Evolutionary conservation across 2,888 invertebrate genomes (phyloP).

Genomic region (Ecdyonurus torrentis): DNA sequence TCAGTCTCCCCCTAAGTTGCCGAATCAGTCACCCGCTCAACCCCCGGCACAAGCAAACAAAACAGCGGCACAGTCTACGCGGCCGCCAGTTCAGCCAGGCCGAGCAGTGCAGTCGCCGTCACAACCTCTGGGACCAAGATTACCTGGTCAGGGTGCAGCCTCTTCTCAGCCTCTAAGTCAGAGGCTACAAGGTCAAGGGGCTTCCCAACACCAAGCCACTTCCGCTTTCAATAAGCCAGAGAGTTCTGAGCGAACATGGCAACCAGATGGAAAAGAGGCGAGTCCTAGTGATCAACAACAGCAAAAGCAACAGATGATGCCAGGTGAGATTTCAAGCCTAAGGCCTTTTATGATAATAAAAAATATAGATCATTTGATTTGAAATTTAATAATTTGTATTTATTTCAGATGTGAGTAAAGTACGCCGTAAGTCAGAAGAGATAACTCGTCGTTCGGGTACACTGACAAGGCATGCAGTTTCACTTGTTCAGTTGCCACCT

Average conservation of each 20-base stretch:
- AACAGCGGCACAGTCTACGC: background rate
- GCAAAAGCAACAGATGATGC: no score
- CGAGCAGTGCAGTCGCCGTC: background rate
- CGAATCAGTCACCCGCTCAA: conserved; percentile 6
- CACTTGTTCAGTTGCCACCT: conserved; percentile 63
- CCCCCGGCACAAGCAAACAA: conserved; percentile 8
- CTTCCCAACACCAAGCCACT: background rate
- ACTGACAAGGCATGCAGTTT: conserved; percentile 49
- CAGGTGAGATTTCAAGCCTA: background rate
- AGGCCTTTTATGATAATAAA: no score
- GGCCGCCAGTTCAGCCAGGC: conserved; percentile 9
- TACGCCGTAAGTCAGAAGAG: conserved; percentile 19
- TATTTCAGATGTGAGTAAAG: conserved; percentile 15
- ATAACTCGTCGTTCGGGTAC: conserved; percentile 21
- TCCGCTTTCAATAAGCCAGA: conserved; percentile 24
- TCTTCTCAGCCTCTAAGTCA: background rate
- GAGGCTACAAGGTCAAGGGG: background rate
- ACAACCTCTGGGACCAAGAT: background rate
- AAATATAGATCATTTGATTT: no score
- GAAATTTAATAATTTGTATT: no score
- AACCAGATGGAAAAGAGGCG: background rate
- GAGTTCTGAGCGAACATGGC: conserved; percentile 21
- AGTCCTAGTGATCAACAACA: background rate
- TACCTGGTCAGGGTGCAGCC: background rate
- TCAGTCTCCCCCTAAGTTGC: conserved; percentile 1